Evolutionary conservation across 2,888 invertebrate species (phyloP), one percentile per base, ranked within the genome.

Genomic region (Melanargia galathea): DNA sequence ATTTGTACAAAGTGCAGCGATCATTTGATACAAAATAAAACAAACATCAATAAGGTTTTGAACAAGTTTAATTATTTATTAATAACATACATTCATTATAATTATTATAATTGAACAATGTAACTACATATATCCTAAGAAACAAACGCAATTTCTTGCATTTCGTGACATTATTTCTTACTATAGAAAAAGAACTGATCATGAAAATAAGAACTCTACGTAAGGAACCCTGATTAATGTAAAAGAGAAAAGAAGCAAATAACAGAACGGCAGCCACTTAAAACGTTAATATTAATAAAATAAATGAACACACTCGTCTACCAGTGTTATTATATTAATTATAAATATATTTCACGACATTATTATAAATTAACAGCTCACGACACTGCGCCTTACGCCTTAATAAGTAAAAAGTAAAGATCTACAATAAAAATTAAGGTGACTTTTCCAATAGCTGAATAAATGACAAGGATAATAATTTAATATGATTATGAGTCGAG

Each of bases 41-140:
- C 46, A 65, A 70, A 81, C 59, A 74, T 61, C 69, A 66, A n/a
- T 73, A 45, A 70, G 71, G 69, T 80, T 85, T 86, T 75, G 83
- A 90, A 90, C 85, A 87, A 87, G 70, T 89, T 86, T 90, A 87
- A 82, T 89, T 80, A 85, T 86, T 90, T 87, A 82, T 89, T 80
- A 85, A 80, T 87, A 90, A 89, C 90, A 87, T 86, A 82, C 83
- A 87, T 86, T 82, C 82, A 84, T 85, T 82, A 80, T 81, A 81
- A 65, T 57, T 43, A 45, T 62, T 52, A 60, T 79, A 80, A 75
- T 79, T 81, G 82, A 89, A 89, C 86, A 87, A 83, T 85, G 79
- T 76, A 89, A 89, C 86, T 87, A 83, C 85, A 79, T 76, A 79
- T 77, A 77, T 64, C 26, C 75, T 83, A 83, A 77, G 78, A 76